A percentile compares a stretch with the other conserved stretches of the same genome.
These are phyloP conservation scores for Liasis olivaceus DNA, from an alignment of 2,797 vertebrate genomes.

Conservation along the genomic window DNA sequence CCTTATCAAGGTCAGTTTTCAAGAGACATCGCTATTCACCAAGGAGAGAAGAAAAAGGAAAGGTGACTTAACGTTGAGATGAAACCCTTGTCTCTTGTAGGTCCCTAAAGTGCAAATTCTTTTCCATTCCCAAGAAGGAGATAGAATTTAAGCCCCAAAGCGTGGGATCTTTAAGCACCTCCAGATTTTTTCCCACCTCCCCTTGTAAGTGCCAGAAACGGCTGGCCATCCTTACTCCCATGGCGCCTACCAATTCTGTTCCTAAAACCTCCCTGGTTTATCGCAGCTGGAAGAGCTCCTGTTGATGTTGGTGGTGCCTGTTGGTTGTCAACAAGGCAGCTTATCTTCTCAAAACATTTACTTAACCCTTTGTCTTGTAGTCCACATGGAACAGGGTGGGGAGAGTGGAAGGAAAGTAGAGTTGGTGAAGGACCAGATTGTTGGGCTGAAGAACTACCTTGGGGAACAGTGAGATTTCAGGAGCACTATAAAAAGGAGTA, in stretches of 20 bases:
- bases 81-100: slow-evolving; percentile 58
- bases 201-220: slow-evolving; percentile 56
- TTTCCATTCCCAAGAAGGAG: slow-evolving; percentile 56
- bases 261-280: slow-evolving; percentile 77
- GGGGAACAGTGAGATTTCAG: not conserved
- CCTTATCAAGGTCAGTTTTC: slow-evolving; percentile 69
- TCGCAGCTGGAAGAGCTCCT: slow-evolving; percentile 76
- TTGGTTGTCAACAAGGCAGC: slow-evolving; percentile 84
- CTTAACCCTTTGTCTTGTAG: slow-evolving; percentile 89
- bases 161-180: slow-evolving; percentile 76
- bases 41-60: slow-evolving; percentile 61
- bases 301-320: slow-evolving; percentile 80
- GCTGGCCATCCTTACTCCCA: slow-evolving; percentile 63
- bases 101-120: slow-evolving; percentile 66
- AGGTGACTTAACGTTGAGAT: slow-evolving; percentile 64
- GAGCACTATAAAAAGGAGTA: not conserved
- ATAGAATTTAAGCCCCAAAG: slow-evolving; percentile 65
- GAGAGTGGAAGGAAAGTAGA: not conserved
- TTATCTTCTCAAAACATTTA: slow-evolving; percentile 88
- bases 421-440: slow-evolving; percentile 22
- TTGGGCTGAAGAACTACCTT: slow-evolving; percentile 63
- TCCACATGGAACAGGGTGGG: slow-evolving; percentile 74
- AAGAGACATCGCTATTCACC: slow-evolving; percentile 40
- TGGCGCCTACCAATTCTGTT: slow-evolving; percentile 69
- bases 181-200: slow-evolving; percentile 65